Base-by-base conservation (phyloP, 2,888 invertebrate genomes). In the Hololepta plana region DNA sequence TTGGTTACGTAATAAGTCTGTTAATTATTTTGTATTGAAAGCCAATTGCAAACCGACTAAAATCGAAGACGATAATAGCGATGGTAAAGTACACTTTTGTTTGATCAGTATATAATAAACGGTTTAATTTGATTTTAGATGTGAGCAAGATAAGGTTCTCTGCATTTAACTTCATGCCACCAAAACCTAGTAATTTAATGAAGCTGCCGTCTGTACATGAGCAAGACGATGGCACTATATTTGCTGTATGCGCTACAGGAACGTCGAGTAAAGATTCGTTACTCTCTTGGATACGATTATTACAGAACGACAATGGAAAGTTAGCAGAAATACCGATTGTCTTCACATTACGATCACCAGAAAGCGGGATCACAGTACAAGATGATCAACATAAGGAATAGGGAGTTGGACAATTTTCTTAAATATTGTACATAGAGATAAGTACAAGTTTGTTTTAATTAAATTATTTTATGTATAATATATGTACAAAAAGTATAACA, bases 211-310 rank as follows among this genome's bases (percentile, higher is more conserved):
- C 75, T 13, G 71, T 88, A 2, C 93, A 96, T 49, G 85, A 91
- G 49, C 91, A 95, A 55, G 75, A 81, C 28, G 91, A 95, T 54
- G 90, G 88, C 3, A 79, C 77, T 1, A 75, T 93, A 41, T 67
- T 85, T 37, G 77, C 76, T 5, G 62, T 88, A 26, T 88, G 88
- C 57, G 85, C 87, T 13, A 91, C 93, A 30, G 93, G 93, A 26
- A 77, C 82, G 6, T 82, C 84, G 9, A 76, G 79, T 30, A 72
- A 84, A 53, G 90, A 91, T 55, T 91, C 93, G 0, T 55, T 95
- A 4, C 53, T 91, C n/a, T 85, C 88, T 0, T 95, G 82, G 90
- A 72, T 91, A 43, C 66, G 85, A 27, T 63, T 77, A 42, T 49
- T 90, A 36, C 80, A 90, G 51, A 64, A 63, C 30, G 58, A 72